These are phyloP conservation scores for Zosterops japonicus DNA, from an alignment of 2,113 vertebrate genomes.

Conservation along the genomic window DNA sequence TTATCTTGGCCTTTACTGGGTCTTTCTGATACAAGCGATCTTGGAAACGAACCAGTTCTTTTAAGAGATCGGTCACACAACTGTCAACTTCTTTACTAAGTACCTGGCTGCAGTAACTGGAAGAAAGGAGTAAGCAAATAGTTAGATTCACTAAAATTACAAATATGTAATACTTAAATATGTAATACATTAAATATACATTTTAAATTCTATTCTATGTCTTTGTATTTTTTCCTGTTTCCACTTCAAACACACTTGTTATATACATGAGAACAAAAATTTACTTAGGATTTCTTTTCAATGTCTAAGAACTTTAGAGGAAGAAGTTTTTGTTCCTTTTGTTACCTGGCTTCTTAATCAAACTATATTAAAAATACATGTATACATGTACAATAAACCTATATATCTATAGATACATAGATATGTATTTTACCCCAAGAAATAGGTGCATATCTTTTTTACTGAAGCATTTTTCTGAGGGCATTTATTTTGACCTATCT, in stretches of 20 bases:
- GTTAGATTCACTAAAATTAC: background rate
- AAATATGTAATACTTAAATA: background rate
- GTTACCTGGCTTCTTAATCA: background rate
- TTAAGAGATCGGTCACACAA: slow-evolving; percentile 87
- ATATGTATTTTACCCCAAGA: background rate
- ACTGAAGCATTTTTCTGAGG: background rate
- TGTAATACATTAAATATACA: background rate
- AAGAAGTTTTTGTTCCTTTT: background rate
- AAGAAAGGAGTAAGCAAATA: background rate
- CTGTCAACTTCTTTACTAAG: slow-evolving; percentile 94
- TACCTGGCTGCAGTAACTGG: slow-evolving; percentile 94
- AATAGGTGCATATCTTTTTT: background rate
- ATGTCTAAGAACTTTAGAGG: background rate
- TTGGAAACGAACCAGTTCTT: slow-evolving; percentile 95
- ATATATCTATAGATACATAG: background rate
- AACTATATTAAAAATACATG: background rate
- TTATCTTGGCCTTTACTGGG: slow-evolving; percentile 94
- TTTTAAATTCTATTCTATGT: background rate
- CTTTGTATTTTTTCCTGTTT: background rate
- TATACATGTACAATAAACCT: background rate
- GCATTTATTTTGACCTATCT: background rate
- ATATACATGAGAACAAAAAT: background rate
- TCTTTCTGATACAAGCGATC: slow-evolving; percentile 97
- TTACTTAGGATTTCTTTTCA: background rate
- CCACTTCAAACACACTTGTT: background rate